Percentiles rank a stretch among this genome's conserved stretches.
phyloP scores from a whole-genome alignment of 2,888 invertebrate genomes.

The Caprella mutica region DNA sequence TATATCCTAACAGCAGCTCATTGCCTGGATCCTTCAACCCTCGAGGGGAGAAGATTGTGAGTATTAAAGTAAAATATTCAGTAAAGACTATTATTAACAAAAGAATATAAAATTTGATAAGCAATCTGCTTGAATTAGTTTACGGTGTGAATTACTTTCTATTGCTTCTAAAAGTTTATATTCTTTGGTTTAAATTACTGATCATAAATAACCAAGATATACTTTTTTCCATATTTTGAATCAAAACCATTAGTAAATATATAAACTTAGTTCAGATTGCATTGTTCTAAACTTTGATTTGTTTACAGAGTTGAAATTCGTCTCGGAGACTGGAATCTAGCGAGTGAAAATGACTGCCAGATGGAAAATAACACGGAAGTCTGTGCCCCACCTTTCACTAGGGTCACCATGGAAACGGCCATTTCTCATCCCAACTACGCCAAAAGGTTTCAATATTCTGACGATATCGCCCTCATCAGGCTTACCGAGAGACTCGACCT shows the following conservation, averaged over 20 bases:
- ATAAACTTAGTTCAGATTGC: too few species aligned
- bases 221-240: too few species aligned
- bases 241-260: too few species aligned
- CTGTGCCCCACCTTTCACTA: slow-evolving; percentile 8
- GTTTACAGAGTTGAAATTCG: slow-evolving; percentile 11
- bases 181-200: too few species aligned
- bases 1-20: slow-evolving; percentile 15
- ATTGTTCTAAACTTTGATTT: background rate
- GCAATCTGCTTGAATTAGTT: too few species aligned
- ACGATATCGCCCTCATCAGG: slow-evolving; percentile 13
- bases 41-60: background rate
- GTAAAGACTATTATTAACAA: too few species aligned
- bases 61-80: too few species aligned
- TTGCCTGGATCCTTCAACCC: slow-evolving; percentile 8
- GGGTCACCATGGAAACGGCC: background rate
- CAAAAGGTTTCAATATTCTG: background rate
- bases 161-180: too few species aligned
- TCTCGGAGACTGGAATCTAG: slow-evolving; percentile 17
- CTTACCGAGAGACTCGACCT: slow-evolving; percentile 7
- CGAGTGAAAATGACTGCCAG: slow-evolving; percentile 10
- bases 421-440: slow-evolving; percentile 1
- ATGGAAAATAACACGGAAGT: background rate
- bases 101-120: too few species aligned
- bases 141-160: too few species aligned
- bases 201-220: too few species aligned